Evolutionary conservation across 2,888 invertebrate species (phyloP).

Genomic region (Leucoma salicis): DNA sequence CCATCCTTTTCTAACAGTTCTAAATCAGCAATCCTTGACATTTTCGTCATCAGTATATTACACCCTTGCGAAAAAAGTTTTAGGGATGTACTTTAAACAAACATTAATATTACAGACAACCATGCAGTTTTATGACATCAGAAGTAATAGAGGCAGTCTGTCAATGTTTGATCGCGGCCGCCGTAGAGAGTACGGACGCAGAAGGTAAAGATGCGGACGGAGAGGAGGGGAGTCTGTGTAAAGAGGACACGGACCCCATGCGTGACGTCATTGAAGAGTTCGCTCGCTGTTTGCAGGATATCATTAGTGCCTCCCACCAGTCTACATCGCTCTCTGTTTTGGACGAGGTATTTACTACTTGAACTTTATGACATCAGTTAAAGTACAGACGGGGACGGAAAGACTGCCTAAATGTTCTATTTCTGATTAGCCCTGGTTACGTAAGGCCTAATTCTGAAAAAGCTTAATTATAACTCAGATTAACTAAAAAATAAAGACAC

Average conservation of each 20-base stretch:
- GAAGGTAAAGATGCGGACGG: conserved; percentile 81
- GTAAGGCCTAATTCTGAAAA: too few relatives aligned
- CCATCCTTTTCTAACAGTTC: too few relatives aligned
- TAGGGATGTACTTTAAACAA: too few relatives aligned
- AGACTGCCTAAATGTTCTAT: neutral
- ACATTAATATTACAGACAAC: conserved; percentile 84
- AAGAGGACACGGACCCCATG: conserved; percentile 77
- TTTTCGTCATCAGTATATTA: too few relatives aligned
- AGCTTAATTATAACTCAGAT: too few relatives aligned
- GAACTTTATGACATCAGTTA: too few relatives aligned
- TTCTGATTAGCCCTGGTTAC: too few relatives aligned
- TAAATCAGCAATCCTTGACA: too few relatives aligned
- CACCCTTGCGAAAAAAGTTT: too few relatives aligned
- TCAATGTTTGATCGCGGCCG: conserved; percentile 97
- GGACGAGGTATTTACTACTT: conserved; percentile 35
- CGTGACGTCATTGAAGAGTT: conserved; percentile 95
- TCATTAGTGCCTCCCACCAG: conserved; percentile 83
- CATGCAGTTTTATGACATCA: conserved; percentile 95
- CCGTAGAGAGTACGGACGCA: conserved; percentile 90
- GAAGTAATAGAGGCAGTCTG: conserved; percentile 98
- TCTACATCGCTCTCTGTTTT: conserved; percentile 31
- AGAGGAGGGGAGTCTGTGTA: conserved; percentile 81
- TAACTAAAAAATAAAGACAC: too few relatives aligned
- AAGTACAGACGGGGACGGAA: too few relatives aligned
- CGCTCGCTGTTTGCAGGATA: conserved; percentile 95